Base-by-base conservation (phyloP, 2,113 vertebrate species). In the Lichenostomus cassidix region DNA sequence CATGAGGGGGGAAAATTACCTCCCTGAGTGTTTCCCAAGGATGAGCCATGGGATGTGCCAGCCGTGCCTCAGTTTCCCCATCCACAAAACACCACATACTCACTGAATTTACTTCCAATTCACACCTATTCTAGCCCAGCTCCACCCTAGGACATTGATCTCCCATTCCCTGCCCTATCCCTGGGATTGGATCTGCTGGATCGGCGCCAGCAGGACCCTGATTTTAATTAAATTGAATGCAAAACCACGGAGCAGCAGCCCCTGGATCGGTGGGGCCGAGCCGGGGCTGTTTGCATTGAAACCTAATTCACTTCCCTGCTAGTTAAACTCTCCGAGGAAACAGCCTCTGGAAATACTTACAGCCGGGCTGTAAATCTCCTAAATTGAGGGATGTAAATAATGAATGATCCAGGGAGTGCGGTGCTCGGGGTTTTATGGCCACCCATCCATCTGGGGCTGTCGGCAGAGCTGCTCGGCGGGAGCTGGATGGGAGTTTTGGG, bases 361-460 rank as follows among this genome's bases (percentile, higher is more conserved):
- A 94, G 49, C 31, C 1, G 6, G 77, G 89, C 87, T 5, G 87
- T 95, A 94, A 95, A 97, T 96, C 96, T 94, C 59, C 77, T 65
- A 6, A 95, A 70, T 42, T 53, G 95, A 73, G 87, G 84, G 5
- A 53, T 76, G 95, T 94, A 87, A 95, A 92, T 95, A 79, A 96
- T 95, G 20, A 92, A 94, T 85, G 95, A 24, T 15, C 20, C 41
- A 7, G 84, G 81, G 87, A 94, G 47, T 4, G 4, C 2, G 1
- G 65, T 3, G 78, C 94, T 68, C 3, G 9, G 87, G 76, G 73
- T 13, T 91, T 93, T 80, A 47, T 3, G 87, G 91, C 56, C 77
- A 1, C 17, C 73, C 94, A 87, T 91, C 73, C 15, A 33, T 87
- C 91, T 19, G 83, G 83, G 73, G 64, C 91, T 91, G 89, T 5